Conservation (phyloP, 2,888 invertebrate genomes). For the Acrobasis suavella region DNA sequence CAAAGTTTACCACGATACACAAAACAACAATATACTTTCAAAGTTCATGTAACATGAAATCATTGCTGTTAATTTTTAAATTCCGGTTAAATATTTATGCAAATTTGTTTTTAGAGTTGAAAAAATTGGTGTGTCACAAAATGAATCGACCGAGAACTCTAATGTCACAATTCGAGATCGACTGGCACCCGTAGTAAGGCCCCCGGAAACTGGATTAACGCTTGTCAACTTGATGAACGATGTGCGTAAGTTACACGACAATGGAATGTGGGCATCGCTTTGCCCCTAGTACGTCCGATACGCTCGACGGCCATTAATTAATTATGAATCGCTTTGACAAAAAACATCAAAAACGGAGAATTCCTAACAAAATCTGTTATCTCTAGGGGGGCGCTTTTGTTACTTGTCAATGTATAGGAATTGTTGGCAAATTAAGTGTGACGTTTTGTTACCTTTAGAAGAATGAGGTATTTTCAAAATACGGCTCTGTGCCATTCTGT, state of each 20-base stretch:
- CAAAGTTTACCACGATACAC: no score
- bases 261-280: slow-evolving; percentile 76
- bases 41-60: no score
- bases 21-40: no score
- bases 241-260: slow-evolving; percentile 79
- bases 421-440: slow-evolving; percentile 16
- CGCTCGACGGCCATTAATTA: slow-evolving; percentile 65
- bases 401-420: slow-evolving; percentile 1
- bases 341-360: slow-evolving; percentile 27
- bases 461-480: slow-evolving; percentile 12
- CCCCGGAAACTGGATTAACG: slow-evolving; percentile 80
- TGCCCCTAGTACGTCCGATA: slow-evolving; percentile 60
- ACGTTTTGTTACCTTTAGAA: slow-evolving; percentile 10
- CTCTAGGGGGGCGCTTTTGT: slow-evolving; percentile 26
- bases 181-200: slow-evolving; percentile 44
- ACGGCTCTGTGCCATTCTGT: not conserved
- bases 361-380: slow-evolving; percentile 28
- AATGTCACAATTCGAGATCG: slow-evolving; percentile 32
- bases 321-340: slow-evolving; percentile 61
- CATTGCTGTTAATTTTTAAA: no score
- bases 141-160: not conserved
- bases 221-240: slow-evolving; percentile 81
- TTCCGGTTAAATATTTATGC: no score
- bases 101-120: no score
- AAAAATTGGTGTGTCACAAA: not conserved